Evolutionary conservation across 1,140 invertebrate species (phyloP), one percentile per base, ranked within the genome.

Genomic region (Amyelois transitella): DNA sequence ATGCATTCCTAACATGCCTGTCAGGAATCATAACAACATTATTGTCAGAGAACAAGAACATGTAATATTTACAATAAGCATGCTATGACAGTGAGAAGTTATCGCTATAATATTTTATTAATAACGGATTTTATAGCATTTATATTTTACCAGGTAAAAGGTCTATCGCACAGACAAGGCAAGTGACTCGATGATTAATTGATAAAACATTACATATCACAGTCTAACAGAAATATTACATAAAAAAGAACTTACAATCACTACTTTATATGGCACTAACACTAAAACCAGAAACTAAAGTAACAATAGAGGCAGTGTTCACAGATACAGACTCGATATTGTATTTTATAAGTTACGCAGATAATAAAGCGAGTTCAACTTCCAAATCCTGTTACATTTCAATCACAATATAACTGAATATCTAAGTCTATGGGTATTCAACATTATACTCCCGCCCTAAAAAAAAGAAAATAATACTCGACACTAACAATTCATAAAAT

Each of bases 251-350:
- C 75, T 75, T 74, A 84, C 63, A 69, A 70, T 72, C 67, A 78
- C 81, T 87, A 85, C 81, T 68, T 69, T 65, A 60, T 83, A 86
- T 86, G 83, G 83, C 83, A 86, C 83, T 86, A 86, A 62, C 68
- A 72, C 82, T 81, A 81, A 77, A 70, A 66, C 55, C 66, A 66
- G 69, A 77, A 71, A 64, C 56, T 63, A 73, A 68, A 56, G 62
- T 65, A 69, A 72, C 66, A 65, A 53, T 51, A 54, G 38, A 67
- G 68, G 68, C 68, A 72, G 64, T 72, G 62, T 62, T 67, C 55
- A 12, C 7, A 32, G 19, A 44, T 50, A 55, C 14, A 43, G 6
- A 18, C 19, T 21, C 18, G 43, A 12, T 20, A n/a, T n/a, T n/a
- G 44, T 54, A 54, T 24, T 17, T 51, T 18, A 19, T 53, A 44